Percentiles rank a stretch among this genome's conserved stretches.
Conservation (phyloP, 2,113 vertebrate genomes). For the Oreochromis niloticus region DNA sequence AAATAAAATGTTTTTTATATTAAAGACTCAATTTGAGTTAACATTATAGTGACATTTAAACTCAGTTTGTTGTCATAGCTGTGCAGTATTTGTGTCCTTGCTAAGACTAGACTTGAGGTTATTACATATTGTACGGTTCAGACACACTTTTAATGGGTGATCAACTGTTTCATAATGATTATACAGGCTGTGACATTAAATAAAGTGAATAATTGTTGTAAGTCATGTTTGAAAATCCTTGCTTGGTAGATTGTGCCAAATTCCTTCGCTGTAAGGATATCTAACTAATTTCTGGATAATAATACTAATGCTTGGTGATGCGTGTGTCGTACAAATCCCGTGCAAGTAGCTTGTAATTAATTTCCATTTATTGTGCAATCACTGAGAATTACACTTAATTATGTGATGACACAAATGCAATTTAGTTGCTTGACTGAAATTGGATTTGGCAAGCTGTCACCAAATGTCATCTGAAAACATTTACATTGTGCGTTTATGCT, state of each 20-base stretch:
- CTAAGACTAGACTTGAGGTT: background rate
- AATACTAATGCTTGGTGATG: background rate
- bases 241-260: background rate
- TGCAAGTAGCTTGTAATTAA: slow-evolving; percentile 18
- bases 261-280: background rate
- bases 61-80: background rate
- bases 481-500: background rate
- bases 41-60: background rate
- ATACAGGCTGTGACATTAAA: background rate
- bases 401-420: background rate
- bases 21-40: background rate
- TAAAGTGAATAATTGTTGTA: background rate
- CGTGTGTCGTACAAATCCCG: background rate
- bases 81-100: background rate
- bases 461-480: background rate
- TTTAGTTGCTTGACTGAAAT: slow-evolving; percentile 17
- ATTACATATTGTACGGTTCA: background rate
- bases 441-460: slow-evolving; percentile 17
- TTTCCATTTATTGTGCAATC: slow-evolving; percentile 20
- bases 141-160: background rate
- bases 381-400: slow-evolving; percentile 24
- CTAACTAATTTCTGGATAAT: background rate
- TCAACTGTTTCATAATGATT: background rate
- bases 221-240: background rate
- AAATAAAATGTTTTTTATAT: background rate